Conservation (phyloP, 1,140 invertebrate genomes). For the Drosophila grimshawi region DNA sequence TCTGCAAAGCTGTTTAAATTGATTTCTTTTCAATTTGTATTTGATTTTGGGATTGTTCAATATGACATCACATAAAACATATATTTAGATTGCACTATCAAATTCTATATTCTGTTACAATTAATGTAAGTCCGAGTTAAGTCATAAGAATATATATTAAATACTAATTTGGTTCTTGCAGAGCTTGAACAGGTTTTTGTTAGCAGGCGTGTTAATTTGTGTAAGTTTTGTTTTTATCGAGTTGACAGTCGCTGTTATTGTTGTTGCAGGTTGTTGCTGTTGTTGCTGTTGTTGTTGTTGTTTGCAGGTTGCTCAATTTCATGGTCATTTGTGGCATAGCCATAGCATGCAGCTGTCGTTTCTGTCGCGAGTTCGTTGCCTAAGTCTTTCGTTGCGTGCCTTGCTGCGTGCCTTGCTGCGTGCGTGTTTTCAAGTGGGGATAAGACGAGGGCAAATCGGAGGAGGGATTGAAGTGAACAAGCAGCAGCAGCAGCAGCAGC, state of each 20-base stretch:
- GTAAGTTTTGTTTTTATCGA: background rate
- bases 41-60: background rate
- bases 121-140: too few relatives aligned
- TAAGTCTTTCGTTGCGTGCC: slow-evolving; percentile 68
- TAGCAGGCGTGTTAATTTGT: background rate
- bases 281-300: background rate
- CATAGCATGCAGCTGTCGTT: slow-evolving; percentile 45
- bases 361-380: slow-evolving; percentile 60
- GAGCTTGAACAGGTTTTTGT: background rate
- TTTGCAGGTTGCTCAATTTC: slow-evolving; percentile 2
- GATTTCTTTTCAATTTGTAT: slow-evolving; percentile 22
- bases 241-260: slow-evolving; percentile 12
- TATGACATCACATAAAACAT: too few relatives aligned
- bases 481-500: background rate
- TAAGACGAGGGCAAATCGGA: background rate
- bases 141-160: too few relatives aligned
- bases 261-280: slow-evolving; percentile 32
- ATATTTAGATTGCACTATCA: too few relatives aligned
- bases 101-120: too few relatives aligned
- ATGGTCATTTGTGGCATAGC: slow-evolving; percentile 13
- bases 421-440: slow-evolving; percentile 7
- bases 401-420: slow-evolving; percentile 44
- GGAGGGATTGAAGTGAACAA: too few relatives aligned
- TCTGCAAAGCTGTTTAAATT: slow-evolving; percentile 10
- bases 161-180: too few relatives aligned